Conservation (phyloP, 1,140 invertebrate species). For the Elysia chlorotica region DNA sequence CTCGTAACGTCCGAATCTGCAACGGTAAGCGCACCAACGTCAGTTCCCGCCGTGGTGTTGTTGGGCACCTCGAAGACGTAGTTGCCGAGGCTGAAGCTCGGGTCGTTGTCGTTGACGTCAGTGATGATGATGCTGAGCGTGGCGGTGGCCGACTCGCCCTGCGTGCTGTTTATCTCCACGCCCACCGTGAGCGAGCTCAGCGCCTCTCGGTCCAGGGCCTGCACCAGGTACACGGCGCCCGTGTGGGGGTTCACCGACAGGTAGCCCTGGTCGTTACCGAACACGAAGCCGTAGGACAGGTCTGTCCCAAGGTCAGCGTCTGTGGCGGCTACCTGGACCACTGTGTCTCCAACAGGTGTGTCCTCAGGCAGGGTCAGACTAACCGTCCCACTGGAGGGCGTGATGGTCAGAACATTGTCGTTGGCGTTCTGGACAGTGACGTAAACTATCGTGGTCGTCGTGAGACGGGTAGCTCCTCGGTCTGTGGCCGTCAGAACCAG, state of each 20-base stretch:
- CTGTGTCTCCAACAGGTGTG: not conserved
- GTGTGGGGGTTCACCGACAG: slow-evolving; percentile 10
- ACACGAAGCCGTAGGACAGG: slow-evolving; percentile 11
- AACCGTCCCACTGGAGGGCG: not conserved
- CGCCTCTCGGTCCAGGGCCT: slow-evolving; percentile 15
- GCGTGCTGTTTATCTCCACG: not conserved
- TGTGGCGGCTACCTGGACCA: not conserved
- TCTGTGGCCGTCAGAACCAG: slow-evolving; percentile 12
- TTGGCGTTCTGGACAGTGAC: not conserved
- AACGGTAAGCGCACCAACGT: slow-evolving; percentile 78
- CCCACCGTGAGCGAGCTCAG: not conserved
- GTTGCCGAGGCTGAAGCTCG: slow-evolving; percentile 6
- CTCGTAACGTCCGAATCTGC: slow-evolving; percentile 46
- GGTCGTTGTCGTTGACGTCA: slow-evolving; percentile 19
- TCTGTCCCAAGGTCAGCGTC: slow-evolving; percentile 13
- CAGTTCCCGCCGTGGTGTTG: slow-evolving; percentile 83
- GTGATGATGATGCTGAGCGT: slow-evolving; percentile 4
- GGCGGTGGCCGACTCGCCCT: not conserved
- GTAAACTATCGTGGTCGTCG: not conserved
- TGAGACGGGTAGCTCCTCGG: slow-evolving; percentile 10
- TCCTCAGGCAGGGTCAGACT: not conserved
- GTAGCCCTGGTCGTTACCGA: not conserved
- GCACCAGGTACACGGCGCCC: slow-evolving; percentile 3
- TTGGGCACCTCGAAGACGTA: slow-evolving; percentile 66
- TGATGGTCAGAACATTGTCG: not conserved